Evolutionary conservation across 2,113 vertebrate species (phyloP), one percentile per base, ranked within the genome.

Genomic region (Scatophagus argus): DNA sequence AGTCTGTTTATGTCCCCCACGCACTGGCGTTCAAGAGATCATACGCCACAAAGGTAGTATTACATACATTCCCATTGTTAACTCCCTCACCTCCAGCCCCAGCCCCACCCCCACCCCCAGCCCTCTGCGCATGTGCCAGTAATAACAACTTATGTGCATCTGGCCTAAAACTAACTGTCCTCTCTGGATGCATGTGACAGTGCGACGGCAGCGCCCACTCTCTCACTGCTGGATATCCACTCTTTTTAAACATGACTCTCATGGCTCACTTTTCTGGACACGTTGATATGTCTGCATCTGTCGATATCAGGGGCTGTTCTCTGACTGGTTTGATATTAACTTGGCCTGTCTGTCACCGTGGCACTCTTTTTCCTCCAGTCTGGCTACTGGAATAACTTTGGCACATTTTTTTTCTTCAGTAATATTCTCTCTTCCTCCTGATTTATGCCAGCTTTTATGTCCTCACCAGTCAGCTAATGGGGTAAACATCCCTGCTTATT

Each of bases 1-100:
- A 99, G 98, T 98, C 94, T 95, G 92, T 98, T 94, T 98, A 97
- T 96, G 96, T 98, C 87, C 98, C 97, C 94, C 97, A 97, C 84
- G 96, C 96, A 92, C 93, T 98, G 97, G 97, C 97, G 92, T 97
- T 98, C 97, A 97, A 96, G 96, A 98, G 97, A 95, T 96, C 96
- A 82, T 97, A 95, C 63, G 95, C 96, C 94, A 94, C 96, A 91
- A 99, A 99, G 98, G 98, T 99, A 99, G 97, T 95, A 95, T 97
- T 25, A 83, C 92, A 85, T 91, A 94, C 69, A 77, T 94, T 95
- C 83, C 91, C 88, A 69, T 83, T 88, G 81, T 93, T 60, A 74
- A 72, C 79, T 89, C 74, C 87, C 80, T 23, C 64, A 38, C 8
- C 39, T 2, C 16, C n/a, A n/a, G n/a, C n/a, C 21, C 0, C 29